phyloP scores from a whole-genome alignment of 2,113 vertebrate genomes.

The Perca flavescens region DNA sequence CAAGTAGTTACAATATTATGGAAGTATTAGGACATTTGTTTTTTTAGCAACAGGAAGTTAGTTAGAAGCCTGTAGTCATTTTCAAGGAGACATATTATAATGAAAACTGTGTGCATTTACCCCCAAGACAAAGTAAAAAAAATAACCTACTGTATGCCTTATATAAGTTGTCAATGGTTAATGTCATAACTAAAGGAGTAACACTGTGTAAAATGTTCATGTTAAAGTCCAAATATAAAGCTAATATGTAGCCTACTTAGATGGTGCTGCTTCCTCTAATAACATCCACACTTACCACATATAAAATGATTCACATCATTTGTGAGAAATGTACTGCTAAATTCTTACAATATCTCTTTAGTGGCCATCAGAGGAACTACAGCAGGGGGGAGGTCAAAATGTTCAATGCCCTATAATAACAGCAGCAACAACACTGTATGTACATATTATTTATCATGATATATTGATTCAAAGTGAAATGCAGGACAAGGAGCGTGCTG shows the following conservation, averaged over 20 bases:
- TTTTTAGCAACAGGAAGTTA: not conserved
- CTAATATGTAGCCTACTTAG: not conserved
- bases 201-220: not conserved
- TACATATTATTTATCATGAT: not conserved
- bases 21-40: not conserved
- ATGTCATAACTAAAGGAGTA: not conserved
- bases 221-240: not conserved
- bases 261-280: not conserved
- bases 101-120: not conserved
- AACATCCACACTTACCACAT: not conserved
- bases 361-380: conserved; percentile 38
- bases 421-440: not conserved
- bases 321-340: not conserved
- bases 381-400: not conserved
- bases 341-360: not conserved
- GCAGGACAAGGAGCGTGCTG: not conserved
- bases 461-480: not conserved
- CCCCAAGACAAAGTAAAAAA: not conserved
- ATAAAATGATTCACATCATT: not conserved
- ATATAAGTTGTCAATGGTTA: not conserved
- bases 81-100: not conserved
- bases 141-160: not conserved
- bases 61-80: not conserved
- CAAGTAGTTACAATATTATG: not conserved
- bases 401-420: not conserved